A percentile compares a stretch with the other conserved stretches of the same genome.
Conservation (phyloP, 2,888 invertebrate genomes). For the Dryomyza anilis region DNA sequence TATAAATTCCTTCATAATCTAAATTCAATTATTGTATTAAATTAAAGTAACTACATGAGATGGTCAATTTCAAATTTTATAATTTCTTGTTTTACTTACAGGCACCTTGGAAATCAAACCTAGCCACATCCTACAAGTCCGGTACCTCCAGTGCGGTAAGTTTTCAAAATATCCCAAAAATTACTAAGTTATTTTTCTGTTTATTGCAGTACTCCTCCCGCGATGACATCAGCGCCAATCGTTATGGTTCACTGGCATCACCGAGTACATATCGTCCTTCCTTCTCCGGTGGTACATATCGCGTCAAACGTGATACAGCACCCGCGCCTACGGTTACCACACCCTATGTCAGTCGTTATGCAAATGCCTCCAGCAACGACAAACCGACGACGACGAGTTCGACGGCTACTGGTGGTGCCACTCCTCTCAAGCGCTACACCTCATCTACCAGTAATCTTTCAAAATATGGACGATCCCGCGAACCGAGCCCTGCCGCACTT, state of each 20-base stretch:
- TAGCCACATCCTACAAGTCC: conserved; percentile 55
- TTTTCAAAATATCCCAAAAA: not conserved
- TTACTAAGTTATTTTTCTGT: not conserved
- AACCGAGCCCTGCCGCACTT: conserved; percentile 57
- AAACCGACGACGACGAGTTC: conserved; percentile 36
- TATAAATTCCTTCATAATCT: no score
- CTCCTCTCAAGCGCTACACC: conserved; percentile 48
- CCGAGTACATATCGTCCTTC: conserved; percentile 60
- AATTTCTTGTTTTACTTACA: conserved; percentile 36
- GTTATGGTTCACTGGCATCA: conserved; percentile 54
- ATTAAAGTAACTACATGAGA: no score
- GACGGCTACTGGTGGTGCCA: conserved; percentile 24
- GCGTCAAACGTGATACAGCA: conserved; percentile 56
- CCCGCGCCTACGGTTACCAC: conserved; percentile 40
- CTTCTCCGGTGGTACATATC: conserved; percentile 60
- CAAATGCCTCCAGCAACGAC: conserved; percentile 30
- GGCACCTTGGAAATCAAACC: conserved; percentile 58
- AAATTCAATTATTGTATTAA: no score
- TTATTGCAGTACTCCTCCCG: conserved; percentile 52
- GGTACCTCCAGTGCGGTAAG: conserved; percentile 52
- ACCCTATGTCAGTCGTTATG: conserved; percentile 55
- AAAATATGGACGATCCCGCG: conserved; percentile 55
- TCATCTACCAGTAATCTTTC: conserved; percentile 42
- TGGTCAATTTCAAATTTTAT: no score
- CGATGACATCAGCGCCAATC: conserved; percentile 48